Conservation (phyloP, 2,113 vertebrate species). For the Girardinichthys multiradiatus region DNA sequence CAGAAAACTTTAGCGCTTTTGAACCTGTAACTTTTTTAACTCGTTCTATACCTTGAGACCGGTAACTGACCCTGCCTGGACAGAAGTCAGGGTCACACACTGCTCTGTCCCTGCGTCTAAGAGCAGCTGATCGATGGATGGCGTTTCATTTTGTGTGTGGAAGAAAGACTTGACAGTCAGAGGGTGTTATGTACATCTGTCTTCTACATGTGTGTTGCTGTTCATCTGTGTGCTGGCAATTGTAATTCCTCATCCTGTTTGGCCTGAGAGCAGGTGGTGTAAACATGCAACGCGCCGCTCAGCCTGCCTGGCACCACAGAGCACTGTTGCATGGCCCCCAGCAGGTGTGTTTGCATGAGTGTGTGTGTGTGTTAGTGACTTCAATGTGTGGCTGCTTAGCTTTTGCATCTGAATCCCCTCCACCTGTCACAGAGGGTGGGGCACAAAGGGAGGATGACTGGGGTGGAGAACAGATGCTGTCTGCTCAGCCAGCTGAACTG, state of each 20-base stretch:
- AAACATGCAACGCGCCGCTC: slow-evolving; percentile 54
- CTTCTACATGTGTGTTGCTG: slow-evolving; percentile 42
- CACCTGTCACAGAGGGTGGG: slow-evolving; percentile 76
- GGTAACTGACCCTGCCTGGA: background rate
- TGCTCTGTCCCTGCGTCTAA: slow-evolving; percentile 12
- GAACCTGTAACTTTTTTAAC: no score
- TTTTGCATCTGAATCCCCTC: slow-evolving; percentile 57
- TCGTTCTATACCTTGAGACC: background rate
- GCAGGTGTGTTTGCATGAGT: slow-evolving; percentile 62
- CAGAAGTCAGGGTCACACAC: slow-evolving; percentile 23
- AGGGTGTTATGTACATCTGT: slow-evolving; percentile 32
- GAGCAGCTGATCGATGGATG: slow-evolving; percentile 25
- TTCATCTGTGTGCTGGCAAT: slow-evolving; percentile 45
- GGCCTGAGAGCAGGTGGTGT: slow-evolving; percentile 70
- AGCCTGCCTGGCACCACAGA: slow-evolving; percentile 66
- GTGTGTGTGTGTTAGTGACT: slow-evolving; percentile 60
- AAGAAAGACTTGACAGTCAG: slow-evolving; percentile 19
- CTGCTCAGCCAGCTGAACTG: slow-evolving; percentile 59
- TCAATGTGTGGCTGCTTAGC: slow-evolving; percentile 38
- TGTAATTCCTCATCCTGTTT: slow-evolving; percentile 59
- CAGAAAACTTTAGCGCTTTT: no score
- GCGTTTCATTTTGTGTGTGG: slow-evolving; percentile 14
- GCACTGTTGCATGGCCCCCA: slow-evolving; percentile 58
- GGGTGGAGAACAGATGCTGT: slow-evolving; percentile 72
- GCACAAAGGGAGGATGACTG: slow-evolving; percentile 60